These are phyloP conservation scores for Candidula unifasciata DNA, from an alignment of 2,888 invertebrate species.

Conservation along the genomic window DNA sequence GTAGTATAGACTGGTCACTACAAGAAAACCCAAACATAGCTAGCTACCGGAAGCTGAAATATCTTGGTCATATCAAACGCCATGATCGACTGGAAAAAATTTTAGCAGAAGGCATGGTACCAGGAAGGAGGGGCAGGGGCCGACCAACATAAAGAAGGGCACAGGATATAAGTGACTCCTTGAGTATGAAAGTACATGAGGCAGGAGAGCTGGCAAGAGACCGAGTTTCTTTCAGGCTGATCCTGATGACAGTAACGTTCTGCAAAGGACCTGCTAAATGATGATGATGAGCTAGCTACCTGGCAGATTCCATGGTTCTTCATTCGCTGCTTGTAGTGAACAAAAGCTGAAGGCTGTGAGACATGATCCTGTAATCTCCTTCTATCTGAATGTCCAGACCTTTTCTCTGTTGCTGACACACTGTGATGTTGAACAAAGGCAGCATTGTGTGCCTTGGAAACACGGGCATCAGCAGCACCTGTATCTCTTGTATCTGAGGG, in stretches of 20 bases:
- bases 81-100: too few species aligned
- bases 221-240: too few species aligned
- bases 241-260: too few species aligned
- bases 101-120: too few species aligned
- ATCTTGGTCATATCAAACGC: too few species aligned
- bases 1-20: neutral
- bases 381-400: neutral
- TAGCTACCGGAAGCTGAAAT: neutral
- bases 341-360: conserved; percentile 55
- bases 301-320: conserved; percentile 70
- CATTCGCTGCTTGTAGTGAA: conserved; percentile 69
- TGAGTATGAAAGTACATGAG: too few species aligned
- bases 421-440: conserved; percentile 6
- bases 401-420: neutral
- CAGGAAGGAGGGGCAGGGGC: too few species aligned
- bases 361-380: neutral
- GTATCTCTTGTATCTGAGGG: neutral
- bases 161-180: too few species aligned
- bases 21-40: neutral
- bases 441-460: neutral
- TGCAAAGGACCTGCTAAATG: too few species aligned
- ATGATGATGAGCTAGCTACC: conserved; percentile 56
- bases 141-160: too few species aligned
- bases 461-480: neutral
- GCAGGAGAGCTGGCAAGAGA: too few species aligned